Evolutionary conservation across 2,113 vertebrate genomes (phyloP).

Genomic region (Dendropsophus ebraccatus): DNA sequence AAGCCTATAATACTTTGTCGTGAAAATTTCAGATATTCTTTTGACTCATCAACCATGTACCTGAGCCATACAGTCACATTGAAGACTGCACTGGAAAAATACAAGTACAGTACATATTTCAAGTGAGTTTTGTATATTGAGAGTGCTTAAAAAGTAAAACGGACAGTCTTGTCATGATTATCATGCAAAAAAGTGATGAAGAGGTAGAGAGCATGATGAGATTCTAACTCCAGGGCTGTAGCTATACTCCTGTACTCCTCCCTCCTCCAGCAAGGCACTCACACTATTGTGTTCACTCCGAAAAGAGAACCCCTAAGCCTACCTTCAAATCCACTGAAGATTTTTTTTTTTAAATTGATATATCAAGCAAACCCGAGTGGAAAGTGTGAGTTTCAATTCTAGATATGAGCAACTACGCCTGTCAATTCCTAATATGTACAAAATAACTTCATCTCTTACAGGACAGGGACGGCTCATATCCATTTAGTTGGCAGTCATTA

Average conservation of each 20-base stretch:
- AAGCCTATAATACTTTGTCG: slow-evolving; percentile 44
- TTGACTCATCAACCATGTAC: slow-evolving; percentile 35
- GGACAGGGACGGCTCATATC: slow-evolving; percentile 31
- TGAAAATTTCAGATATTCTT: slow-evolving; percentile 4
- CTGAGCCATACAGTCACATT: slow-evolving; percentile 53
- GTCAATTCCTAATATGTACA: slow-evolving; percentile 62
- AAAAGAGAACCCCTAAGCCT: slow-evolving; percentile 64
- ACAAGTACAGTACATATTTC: not conserved
- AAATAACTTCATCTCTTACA: slow-evolving; percentile 55
- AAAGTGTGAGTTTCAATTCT: slow-evolving; percentile 58
- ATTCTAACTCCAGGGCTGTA: slow-evolving; percentile 66
- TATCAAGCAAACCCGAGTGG: slow-evolving; percentile 61
- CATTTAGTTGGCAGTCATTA: slow-evolving; percentile 68
- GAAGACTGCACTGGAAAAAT: slow-evolving; percentile 44
- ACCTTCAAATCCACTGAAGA: slow-evolving; percentile 64
- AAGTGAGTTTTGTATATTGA: not conserved
- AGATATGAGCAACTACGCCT: slow-evolving; percentile 59
- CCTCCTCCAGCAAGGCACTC: slow-evolving; percentile 78
- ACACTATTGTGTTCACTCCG: slow-evolving; percentile 63
- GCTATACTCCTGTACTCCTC: slow-evolving; percentile 60
- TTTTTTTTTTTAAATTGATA: slow-evolving; percentile 60
- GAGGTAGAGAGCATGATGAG: slow-evolving; percentile 73
- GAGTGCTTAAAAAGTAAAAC: slow-evolving; percentile 54
- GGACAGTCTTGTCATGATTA: slow-evolving; percentile 71
- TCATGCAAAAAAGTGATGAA: slow-evolving; percentile 76